Conservation (phyloP, 2,888 invertebrate species). For the Mylabris sibirica region DNA sequence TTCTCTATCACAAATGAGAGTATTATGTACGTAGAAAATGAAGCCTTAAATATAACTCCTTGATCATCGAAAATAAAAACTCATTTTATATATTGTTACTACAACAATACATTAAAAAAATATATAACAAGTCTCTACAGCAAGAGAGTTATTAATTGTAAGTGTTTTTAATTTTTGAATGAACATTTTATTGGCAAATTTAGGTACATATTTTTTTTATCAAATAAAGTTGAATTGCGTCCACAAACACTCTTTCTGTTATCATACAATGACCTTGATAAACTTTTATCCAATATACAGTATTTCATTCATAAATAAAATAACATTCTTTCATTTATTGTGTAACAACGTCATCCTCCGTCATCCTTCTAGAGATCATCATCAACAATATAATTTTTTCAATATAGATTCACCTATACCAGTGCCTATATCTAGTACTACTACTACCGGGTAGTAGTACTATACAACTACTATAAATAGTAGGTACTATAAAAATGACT, state of each 20-base stretch:
- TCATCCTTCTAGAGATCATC: not conserved
- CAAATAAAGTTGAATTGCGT: not conserved
- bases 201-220: not conserved
- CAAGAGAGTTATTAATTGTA: too few relatives aligned
- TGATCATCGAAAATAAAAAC: too few relatives aligned
- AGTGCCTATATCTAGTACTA: not conserved
- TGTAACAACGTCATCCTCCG: not conserved
- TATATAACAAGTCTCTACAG: too few relatives aligned
- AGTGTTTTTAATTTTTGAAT: not conserved
- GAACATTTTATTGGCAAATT: not conserved
- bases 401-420: too few relatives aligned
- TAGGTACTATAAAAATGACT: constrained; percentile 13
- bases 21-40: too few relatives aligned
- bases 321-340: constrained; percentile 21
- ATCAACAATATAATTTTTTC: not conserved
- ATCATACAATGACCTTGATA: constrained; percentile 39
- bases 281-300: constrained; percentile 34
- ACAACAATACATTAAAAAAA: not conserved
- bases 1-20: too few relatives aligned
- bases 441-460: not conserved
- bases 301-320: constrained; percentile 33
- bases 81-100: too few relatives aligned
- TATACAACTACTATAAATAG: constrained; percentile 16
- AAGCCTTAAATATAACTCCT: too few relatives aligned
- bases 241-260: constrained; percentile 33